Percentiles rank a stretch among this genome's conserved stretches.
Conservation (phyloP, 2,113 vertebrate species). For the Mesocricetus auratus region DNA sequence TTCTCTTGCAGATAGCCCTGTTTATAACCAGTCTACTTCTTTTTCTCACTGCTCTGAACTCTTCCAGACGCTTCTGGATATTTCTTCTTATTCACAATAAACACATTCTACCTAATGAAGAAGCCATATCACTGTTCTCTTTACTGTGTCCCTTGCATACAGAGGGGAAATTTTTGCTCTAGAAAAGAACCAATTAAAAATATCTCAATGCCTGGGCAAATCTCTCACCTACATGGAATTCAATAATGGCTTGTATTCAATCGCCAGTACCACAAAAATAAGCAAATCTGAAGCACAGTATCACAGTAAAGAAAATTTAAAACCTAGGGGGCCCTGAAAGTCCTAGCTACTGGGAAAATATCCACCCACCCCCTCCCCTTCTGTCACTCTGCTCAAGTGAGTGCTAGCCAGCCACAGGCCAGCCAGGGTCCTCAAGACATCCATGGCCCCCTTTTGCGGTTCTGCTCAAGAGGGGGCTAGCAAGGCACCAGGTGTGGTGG, state of each 20-base stretch:
- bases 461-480: background rate
- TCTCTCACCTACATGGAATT: background rate
- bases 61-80: background rate
- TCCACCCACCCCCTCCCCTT: background rate
- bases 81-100: background rate
- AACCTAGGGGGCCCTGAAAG: background rate
- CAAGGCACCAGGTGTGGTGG: background rate
- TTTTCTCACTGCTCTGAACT: background rate
- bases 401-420: too few species aligned
- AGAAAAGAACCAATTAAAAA: slow-evolving; percentile 5
- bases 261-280: background rate
- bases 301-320: slow-evolving; percentile 8
- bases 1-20: background rate
- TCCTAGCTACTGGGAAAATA: background rate
- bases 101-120: background rate
- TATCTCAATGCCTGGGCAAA: background rate
- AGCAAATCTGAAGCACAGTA: background rate
- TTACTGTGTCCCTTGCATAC: background rate
- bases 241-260: background rate
- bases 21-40: background rate
- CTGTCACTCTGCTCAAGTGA: too few species aligned
- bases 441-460: background rate
- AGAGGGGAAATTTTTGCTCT: background rate
- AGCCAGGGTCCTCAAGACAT: too few species aligned
- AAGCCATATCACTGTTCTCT: background rate